Evolutionary conservation across 2,888 invertebrate genomes (phyloP).

Genomic region (Patella caerulea): DNA sequence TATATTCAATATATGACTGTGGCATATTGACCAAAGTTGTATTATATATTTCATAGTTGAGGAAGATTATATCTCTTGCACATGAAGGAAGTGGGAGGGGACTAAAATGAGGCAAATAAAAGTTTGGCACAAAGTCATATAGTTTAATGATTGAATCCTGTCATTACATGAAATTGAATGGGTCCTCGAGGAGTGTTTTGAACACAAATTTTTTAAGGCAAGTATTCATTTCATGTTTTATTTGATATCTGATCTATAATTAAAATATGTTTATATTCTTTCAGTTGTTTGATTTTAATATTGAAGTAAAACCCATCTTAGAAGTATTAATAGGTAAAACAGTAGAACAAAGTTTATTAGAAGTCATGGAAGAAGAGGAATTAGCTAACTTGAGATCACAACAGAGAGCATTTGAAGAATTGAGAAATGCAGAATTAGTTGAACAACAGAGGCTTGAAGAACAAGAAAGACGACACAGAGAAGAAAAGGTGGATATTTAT

Average conservation of each 20-base stretch:
- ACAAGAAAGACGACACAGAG: conserved; percentile 77
- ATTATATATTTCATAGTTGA: no score
- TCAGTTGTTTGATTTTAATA: conserved; percentile 89
- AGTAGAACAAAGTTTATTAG: conserved; percentile 88
- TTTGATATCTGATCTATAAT: neutral
- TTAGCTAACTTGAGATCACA: conserved; percentile 85
- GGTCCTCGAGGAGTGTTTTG: no score
- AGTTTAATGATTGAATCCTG: no score
- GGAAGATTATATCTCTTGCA: no score
- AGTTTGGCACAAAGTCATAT: no score
- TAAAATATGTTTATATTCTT: conserved; percentile 17
- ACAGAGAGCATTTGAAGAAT: conserved; percentile 80
- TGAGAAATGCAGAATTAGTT: conserved; percentile 85
- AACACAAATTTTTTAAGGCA: no score
- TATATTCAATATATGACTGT: no score
- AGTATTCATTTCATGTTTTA: no score
- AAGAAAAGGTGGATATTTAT: conserved; percentile 66
- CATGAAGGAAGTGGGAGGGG: no score
- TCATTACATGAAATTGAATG: no score
- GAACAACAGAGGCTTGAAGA: conserved; percentile 87
- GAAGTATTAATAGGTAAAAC: conserved; percentile 92
- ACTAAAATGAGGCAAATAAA: no score
- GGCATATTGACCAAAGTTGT: no score
- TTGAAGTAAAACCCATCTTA: conserved; percentile 90
- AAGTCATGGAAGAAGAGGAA: conserved; percentile 94